Evolutionary conservation across 2,113 vertebrate species (phyloP).

Genomic region (Phylloscopus trochiloides): DNA sequence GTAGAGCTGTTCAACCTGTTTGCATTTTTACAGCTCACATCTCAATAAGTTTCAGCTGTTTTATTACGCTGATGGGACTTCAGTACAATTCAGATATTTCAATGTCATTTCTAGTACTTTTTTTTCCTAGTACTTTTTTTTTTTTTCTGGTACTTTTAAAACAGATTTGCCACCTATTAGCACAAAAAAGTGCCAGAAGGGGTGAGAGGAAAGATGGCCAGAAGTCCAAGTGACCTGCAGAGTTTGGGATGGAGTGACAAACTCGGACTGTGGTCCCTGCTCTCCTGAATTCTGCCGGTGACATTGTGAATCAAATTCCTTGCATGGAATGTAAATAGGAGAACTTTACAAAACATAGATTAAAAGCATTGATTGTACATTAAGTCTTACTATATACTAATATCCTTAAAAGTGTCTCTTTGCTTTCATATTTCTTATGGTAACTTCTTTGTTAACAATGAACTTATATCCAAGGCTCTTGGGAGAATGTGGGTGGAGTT

Average conservation of each 20-base stretch:
- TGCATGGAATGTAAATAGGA: not conserved
- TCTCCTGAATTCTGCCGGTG: not conserved
- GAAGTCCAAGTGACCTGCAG: not conserved
- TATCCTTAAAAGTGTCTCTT: not conserved
- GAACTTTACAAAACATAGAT: not conserved
- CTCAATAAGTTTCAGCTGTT: not conserved
- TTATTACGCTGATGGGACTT: not conserved
- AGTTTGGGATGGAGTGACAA: not conserved
- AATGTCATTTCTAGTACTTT: not conserved
- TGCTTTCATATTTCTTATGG: not conserved
- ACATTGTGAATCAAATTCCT: not conserved
- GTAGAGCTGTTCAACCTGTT: not conserved
- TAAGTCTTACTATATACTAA: not conserved
- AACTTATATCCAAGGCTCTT: not conserved
- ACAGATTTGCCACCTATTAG: rapidly evolving
- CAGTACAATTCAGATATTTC: not conserved
- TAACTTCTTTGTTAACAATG: not conserved
- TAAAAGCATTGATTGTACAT: not conserved
- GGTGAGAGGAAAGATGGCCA: not conserved
- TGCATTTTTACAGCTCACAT: not conserved
- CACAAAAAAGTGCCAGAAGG: not conserved
- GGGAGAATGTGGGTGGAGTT: not conserved
- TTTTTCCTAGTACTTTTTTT: not conserved
- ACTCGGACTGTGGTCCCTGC: not conserved
- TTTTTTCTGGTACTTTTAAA: not conserved